A percentile compares a stretch with the other conserved stretches of the same genome.
Evolutionary conservation across 2,113 vertebrate genomes (phyloP).

Genomic region (Seriola dumerili): DNA sequence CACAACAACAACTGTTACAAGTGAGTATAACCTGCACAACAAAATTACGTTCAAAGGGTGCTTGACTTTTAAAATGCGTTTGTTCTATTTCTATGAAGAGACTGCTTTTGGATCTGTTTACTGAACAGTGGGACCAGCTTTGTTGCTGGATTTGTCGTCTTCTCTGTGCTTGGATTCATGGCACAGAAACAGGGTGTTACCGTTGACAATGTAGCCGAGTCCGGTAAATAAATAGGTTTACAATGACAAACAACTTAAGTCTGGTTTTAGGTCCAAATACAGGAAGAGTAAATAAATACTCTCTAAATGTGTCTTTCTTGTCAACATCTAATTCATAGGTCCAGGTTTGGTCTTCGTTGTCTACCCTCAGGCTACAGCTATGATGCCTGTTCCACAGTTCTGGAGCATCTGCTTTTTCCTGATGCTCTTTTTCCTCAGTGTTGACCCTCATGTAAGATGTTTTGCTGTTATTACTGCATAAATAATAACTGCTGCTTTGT

Average conservation of each 20-base stretch:
- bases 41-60: too few relatives aligned
- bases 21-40: constrained; percentile 41
- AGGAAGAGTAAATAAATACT: background rate
- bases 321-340: constrained; percentile 51
- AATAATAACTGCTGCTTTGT: background rate
- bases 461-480: too few relatives aligned
- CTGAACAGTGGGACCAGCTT: constrained; percentile 81
- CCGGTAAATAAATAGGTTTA: constrained; percentile 58
- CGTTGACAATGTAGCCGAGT: constrained; percentile 70
- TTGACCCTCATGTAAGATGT: constrained; percentile 75
- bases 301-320: background rate
- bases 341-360: constrained; percentile 79
- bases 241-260: too few relatives aligned
- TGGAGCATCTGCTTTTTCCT: constrained; percentile 80
- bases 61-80: too few relatives aligned
- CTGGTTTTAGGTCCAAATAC: background rate
- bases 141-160: constrained; percentile 68
- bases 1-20: constrained; percentile 82
- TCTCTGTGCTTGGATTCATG: constrained; percentile 82
- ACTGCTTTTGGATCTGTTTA: constrained; percentile 75
- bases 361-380: constrained; percentile 78
- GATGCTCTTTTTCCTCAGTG: constrained; percentile 75
- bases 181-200: constrained; percentile 71
- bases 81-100: constrained; percentile 46
- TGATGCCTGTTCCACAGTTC: constrained; percentile 81